Evolutionary conservation across 2,888 invertebrate species (phyloP).

Genomic region (Poecilus cupreus): DNA sequence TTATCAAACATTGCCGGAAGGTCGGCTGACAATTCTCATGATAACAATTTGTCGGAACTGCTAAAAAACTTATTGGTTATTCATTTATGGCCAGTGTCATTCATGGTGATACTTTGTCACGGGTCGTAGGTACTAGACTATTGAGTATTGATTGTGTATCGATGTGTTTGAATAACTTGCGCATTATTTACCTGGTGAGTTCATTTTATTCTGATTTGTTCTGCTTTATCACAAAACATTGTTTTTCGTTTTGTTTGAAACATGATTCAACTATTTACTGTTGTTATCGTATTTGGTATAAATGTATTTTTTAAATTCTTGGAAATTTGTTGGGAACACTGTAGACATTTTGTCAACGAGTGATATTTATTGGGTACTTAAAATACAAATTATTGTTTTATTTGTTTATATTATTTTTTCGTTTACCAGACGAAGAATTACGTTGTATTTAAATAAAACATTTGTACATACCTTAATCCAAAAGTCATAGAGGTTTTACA

Average conservation of each 20-base stretch:
- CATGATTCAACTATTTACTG: neutral
- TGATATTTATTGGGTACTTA: too few relatives aligned
- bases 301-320: too few relatives aligned
- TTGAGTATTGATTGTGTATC: neutral
- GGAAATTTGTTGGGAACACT: too few relatives aligned
- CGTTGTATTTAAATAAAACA: too few relatives aligned
- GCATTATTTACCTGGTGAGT: neutral
- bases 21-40: conserved; percentile 19
- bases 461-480: too few relatives aligned
- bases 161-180: neutral
- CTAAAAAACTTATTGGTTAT: conserved; percentile 15
- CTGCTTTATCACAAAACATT: neutral
- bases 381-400: too few relatives aligned
- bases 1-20: conserved; percentile 20
- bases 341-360: too few relatives aligned
- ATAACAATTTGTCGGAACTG: conserved; percentile 14
- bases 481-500: too few relatives aligned
- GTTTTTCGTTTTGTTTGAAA: conserved; percentile 7
- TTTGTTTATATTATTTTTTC: too few relatives aligned
- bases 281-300: too few relatives aligned
- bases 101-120: neutral
- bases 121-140: neutral
- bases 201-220: neutral
- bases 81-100: neutral
- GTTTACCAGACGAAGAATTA: too few relatives aligned